Conservation (phyloP, 2,888 invertebrate genomes). For the Nudaria mundana region DNA sequence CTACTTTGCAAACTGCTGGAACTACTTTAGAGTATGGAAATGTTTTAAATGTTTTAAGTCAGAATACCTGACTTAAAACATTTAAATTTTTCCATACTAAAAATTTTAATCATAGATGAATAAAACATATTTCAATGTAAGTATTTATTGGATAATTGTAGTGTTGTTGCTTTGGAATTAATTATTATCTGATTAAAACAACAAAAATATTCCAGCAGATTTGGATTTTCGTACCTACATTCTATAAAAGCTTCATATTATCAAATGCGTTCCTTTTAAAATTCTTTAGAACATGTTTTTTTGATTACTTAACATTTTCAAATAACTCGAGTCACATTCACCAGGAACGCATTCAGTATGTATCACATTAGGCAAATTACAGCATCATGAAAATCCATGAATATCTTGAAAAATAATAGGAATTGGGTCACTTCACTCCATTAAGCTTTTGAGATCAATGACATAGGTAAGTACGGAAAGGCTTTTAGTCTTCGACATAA, state of each 20-base stretch:
- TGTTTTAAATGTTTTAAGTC: too few species aligned
- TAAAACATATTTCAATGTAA: too few species aligned
- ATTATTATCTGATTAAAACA: too few species aligned
- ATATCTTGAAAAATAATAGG: slow-evolving; percentile 26
- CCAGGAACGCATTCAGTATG: background rate
- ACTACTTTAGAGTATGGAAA: too few species aligned
- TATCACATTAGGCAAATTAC: slow-evolving; percentile 6
- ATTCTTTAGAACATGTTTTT: background rate
- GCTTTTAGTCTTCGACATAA: slow-evolving; percentile 40
- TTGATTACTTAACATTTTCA: slow-evolving; percentile 1
- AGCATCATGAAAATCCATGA: slow-evolving; percentile 3
- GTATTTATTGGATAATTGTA: too few species aligned
- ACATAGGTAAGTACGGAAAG: slow-evolving; percentile 36
- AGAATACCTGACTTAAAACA: too few species aligned
- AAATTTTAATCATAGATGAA: too few species aligned
- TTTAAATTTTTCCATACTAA: too few species aligned
- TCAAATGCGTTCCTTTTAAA: background rate
- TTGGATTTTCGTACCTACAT: too few species aligned
- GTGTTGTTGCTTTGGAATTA: too few species aligned
- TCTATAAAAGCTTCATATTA: background rate
- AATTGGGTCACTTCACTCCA: slow-evolving; percentile 44
- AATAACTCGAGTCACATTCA: slow-evolving; percentile 4
- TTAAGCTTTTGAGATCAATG: slow-evolving; percentile 50
- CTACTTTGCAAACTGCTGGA: too few species aligned
- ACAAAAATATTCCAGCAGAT: too few species aligned